These are phyloP conservation scores for Gymnocheta viridis DNA, from an alignment of 2,888 invertebrate genomes.

Conservation along the genomic window DNA sequence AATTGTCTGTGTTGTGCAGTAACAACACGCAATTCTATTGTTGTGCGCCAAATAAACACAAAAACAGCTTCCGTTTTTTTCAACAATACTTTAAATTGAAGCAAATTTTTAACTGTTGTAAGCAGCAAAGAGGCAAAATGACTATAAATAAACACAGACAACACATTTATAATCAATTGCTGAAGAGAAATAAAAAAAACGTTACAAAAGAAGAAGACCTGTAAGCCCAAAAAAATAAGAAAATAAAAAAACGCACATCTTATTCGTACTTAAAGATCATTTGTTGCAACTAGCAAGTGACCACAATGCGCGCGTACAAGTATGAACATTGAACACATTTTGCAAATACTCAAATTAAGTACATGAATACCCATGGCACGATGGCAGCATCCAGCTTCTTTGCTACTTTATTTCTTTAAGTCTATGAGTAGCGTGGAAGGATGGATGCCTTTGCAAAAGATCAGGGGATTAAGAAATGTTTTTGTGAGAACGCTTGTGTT, in stretches of 20 bases:
- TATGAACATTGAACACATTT: slow-evolving; percentile 33
- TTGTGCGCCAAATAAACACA: slow-evolving; percentile 51
- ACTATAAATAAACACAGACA: background rate
- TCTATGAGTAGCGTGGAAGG: background rate
- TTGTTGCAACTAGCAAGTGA: slow-evolving; percentile 48
- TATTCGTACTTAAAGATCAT: background rate
- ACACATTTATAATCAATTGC: slow-evolving; percentile 60
- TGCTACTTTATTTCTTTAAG: background rate
- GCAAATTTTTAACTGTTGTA: slow-evolving; percentile 34
- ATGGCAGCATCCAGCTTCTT: slow-evolving; percentile 13
- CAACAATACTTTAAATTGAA: slow-evolving; percentile 16
- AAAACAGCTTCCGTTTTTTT: slow-evolving; percentile 66
- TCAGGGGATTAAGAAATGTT: slow-evolving; percentile 43
- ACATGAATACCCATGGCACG: slow-evolving; percentile 19
- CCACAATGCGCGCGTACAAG: slow-evolving; percentile 21
- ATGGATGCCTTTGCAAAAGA: slow-evolving; percentile 27
- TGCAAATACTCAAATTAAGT: slow-evolving; percentile 22
- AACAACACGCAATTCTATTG: slow-evolving; percentile 67
- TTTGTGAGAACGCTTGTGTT: background rate
- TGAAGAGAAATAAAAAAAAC: slow-evolving; percentile 15
- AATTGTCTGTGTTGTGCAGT: slow-evolving; percentile 34
- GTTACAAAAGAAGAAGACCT: slow-evolving; percentile 28
- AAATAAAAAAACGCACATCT: slow-evolving; percentile 32
- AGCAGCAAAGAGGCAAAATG: background rate
- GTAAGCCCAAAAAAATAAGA: slow-evolving; percentile 15